Base-by-base conservation (phyloP, 2,888 invertebrate genomes). In the Caenorhabditis japonica region DNA sequence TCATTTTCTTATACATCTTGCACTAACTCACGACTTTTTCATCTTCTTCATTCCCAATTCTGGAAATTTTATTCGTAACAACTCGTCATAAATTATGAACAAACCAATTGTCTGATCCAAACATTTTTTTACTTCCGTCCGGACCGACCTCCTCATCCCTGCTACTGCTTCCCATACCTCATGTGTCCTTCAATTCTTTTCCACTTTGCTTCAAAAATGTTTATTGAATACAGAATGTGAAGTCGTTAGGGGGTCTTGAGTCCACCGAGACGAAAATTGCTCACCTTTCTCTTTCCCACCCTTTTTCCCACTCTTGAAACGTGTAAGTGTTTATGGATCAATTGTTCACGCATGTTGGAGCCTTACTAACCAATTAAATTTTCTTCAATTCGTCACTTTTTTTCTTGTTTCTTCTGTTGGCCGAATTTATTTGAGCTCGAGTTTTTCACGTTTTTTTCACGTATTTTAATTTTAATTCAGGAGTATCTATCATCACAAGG, bases 211-310 rank as follows among this genome's bases (percentile, higher is more conserved):
- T 43, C 38, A 61, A 61, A 66, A 66, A 51, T 66, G 66, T 66
- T 66, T 66, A 66, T 66, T 66, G 66, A 66, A 66, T 66, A 66
- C 66, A 56, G 66, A 66, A 66, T 66, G 66, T 44, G 51, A 66
- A 66, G 66, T 64, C 64, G 64, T 64, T 64, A 47, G 38, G 46
- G 53, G 44, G 52, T 34, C 33, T 41, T 64, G 41, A 49, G 25
- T 36, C 15, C 41, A 21, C 13, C 33, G 19, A 33, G 7, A 19
- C 53, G 53, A 53, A 55, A 66, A 66, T 66, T 66, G 66, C 56
- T 46, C 39, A 43, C 44, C 41, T 61, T 43, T 19, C 30, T 30
- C 30, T 5, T 30, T 5, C 30, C 10, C 30, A 5, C 30, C 30
- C 30, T 10, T 30, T 30, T 30, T 30, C 30, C 5, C 30, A 30